Conservation (phyloP, 2,113 vertebrate species). For the Electrona antarctica region DNA sequence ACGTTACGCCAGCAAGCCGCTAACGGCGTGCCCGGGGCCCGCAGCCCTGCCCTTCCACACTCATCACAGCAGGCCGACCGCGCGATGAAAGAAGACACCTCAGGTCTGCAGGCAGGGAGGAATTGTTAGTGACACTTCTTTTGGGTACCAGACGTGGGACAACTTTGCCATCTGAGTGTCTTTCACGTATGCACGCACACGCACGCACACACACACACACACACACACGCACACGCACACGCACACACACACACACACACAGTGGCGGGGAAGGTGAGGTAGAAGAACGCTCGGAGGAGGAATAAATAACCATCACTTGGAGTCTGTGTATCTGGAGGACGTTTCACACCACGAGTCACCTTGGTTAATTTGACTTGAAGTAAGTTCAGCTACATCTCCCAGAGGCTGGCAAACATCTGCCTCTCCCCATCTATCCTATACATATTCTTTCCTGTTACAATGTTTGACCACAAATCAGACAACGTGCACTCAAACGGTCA, state of each 20-base stretch:
- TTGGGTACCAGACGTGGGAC: slow-evolving; percentile 74
- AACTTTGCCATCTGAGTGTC: slow-evolving; percentile 74
- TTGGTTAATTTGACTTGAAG: slow-evolving; percentile 64
- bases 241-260: slow-evolving; percentile 26
- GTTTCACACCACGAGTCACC: slow-evolving; percentile 53
- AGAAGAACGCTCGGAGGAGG: slow-evolving; percentile 60
- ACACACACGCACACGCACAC: slow-evolving; percentile 34
- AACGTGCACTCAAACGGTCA: too few relatives aligned
- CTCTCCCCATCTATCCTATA: background rate
- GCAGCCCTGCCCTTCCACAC: slow-evolving; percentile 67
- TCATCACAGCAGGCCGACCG: slow-evolving; percentile 63
- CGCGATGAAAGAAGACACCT: slow-evolving; percentile 71
- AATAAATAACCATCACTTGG: slow-evolving; percentile 51
- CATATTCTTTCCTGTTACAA: too few relatives aligned
- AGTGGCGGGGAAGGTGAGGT: slow-evolving; percentile 73
- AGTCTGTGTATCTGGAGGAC: slow-evolving; percentile 38
- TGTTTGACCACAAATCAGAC: too few relatives aligned
- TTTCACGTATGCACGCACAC: slow-evolving; percentile 61
- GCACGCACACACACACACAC: slow-evolving; percentile 15
- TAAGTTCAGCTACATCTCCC: slow-evolving; percentile 37
- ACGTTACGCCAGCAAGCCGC: slow-evolving; percentile 75
- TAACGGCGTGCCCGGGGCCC: slow-evolving; percentile 71
- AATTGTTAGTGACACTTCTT: slow-evolving; percentile 76
- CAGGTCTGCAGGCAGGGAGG: slow-evolving; percentile 62
- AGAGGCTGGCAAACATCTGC: slow-evolving; percentile 30